Conservation (phyloP, 2,888 invertebrate species). For the Gandaritis pyraliata region DNA sequence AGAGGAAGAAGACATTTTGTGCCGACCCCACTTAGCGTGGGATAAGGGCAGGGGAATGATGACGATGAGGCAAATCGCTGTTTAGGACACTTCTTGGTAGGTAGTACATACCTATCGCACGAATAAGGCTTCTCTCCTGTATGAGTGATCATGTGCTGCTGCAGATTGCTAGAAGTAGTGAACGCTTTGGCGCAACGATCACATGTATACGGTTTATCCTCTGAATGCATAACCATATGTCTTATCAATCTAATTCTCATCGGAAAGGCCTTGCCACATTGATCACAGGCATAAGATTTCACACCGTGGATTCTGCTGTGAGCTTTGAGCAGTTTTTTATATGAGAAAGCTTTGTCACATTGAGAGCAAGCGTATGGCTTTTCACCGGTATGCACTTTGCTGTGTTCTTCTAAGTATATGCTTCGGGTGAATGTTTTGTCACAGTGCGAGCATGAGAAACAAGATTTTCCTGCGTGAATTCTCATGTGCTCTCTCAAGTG, state of each 20-base stretch:
- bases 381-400: constrained; percentile 6
- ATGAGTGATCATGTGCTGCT: constrained; percentile 21
- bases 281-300: constrained; percentile 17
- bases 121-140: constrained; percentile 13
- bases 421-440: constrained; percentile 4
- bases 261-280: constrained; percentile 21
- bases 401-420: constrained; percentile 12
- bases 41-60: too few relatives aligned
- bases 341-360: constrained; percentile 10
- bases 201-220: constrained; percentile 12
- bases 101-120: constrained; percentile 3
- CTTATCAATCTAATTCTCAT: not conserved
- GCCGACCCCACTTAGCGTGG: too few relatives aligned
- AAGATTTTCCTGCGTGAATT: constrained; percentile 2
- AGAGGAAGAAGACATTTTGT: too few relatives aligned
- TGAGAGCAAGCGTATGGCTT: constrained; percentile 1
- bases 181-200: constrained; percentile 17
- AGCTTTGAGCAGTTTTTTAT: constrained; percentile 9
- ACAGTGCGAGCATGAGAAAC: not conserved
- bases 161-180: constrained; percentile 10
- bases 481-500: constrained; percentile 12
- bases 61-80: too few relatives aligned
- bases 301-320: constrained; percentile 13
- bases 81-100: too few relatives aligned
- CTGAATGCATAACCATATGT: constrained; percentile 19